Evolutionary conservation across 2,888 invertebrate genomes (phyloP).

Genomic region (Eulithis prunata): DNA sequence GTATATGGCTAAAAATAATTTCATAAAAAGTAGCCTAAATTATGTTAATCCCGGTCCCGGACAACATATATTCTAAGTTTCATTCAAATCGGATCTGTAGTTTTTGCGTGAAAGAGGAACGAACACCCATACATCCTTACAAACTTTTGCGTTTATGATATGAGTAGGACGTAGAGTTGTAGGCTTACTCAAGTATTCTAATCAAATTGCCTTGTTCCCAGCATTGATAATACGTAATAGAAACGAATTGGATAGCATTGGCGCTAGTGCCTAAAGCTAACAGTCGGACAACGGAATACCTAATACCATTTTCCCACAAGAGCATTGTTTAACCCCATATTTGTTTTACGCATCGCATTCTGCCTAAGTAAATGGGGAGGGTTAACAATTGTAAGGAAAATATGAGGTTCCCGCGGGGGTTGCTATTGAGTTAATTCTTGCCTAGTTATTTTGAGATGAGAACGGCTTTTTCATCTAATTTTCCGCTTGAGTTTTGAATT

Average conservation of each 20-base stretch:
- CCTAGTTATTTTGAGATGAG: neutral
- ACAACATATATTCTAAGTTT: no score
- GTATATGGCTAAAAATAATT: no score
- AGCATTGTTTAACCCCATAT: conserved; percentile 23
- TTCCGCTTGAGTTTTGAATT: neutral
- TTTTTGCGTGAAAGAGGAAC: no score
- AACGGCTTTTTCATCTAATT: neutral
- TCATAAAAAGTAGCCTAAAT: no score
- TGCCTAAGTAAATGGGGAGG: conserved; percentile 13
- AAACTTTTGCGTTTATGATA: no score
- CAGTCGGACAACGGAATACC: conserved; percentile 30
- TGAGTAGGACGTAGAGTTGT: no score
- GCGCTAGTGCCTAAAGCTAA: conserved; percentile 32
- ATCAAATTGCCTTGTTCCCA: no score
- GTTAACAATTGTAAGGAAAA: conserved; percentile 13
- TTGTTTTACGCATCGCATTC: conserved; percentile 19
- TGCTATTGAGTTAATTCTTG: conserved; percentile 1
- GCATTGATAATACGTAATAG: no score
- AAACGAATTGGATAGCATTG: conserved; percentile 33
- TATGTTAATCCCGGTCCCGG: no score
- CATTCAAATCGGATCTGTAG: no score
- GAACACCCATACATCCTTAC: no score
- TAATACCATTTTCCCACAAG: conserved; percentile 32
- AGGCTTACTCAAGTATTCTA: no score
- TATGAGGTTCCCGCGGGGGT: conserved; percentile 11